Evolutionary conservation across 1,140 invertebrate species (phyloP), one percentile per base, ranked within the genome.

Genomic region (Scaptomyza pallida): DNA sequence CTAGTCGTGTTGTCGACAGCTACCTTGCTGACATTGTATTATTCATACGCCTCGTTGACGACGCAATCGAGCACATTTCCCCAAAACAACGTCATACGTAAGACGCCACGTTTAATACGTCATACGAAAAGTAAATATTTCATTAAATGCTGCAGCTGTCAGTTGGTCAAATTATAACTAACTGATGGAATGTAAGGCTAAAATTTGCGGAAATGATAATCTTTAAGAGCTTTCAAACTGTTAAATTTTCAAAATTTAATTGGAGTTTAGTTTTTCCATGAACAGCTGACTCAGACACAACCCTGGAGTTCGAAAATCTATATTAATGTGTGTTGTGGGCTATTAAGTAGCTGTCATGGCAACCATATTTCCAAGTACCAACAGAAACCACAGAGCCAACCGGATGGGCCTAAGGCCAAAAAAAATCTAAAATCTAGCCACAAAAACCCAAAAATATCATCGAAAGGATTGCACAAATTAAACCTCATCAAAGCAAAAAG

Each of bases 391-490:
- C 17, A 2, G 12, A 9, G 13, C 23, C 41, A 35, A 43, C 40
- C 40, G 51, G 41, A 47, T 23, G 41, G 41, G 40, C n/a, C 9
- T 35, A 57, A 41, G 21, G 9, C 19, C 17, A 48, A 50, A 35
- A 13, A 10, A 45, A 19, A 33, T 10, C 65, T 60, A 61, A 19
- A 33, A 45, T 5, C 52, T 15, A 33, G 47, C 43, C 50, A 51
- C 33, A 70, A 23, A 52, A 47, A 26, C 9, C 8, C 1, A 40
- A 51, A 50, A 21, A 30, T 13, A 13, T 3, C 13, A 40, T 3
- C 35, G 44, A 73, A 69, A 78, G 82, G 82, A 85, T 77, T 85
- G 59, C 43, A 74, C 77, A 85, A 81, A 81, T 86, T 86, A 86
- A 76, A 68, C 63, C 68, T 62, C 57, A 69, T 43, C 68, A 71